Evolutionary conservation across 1,140 invertebrate species (phyloP), one percentile per base, ranked within the genome.

Genomic region (Hydropsyche tenuis): DNA sequence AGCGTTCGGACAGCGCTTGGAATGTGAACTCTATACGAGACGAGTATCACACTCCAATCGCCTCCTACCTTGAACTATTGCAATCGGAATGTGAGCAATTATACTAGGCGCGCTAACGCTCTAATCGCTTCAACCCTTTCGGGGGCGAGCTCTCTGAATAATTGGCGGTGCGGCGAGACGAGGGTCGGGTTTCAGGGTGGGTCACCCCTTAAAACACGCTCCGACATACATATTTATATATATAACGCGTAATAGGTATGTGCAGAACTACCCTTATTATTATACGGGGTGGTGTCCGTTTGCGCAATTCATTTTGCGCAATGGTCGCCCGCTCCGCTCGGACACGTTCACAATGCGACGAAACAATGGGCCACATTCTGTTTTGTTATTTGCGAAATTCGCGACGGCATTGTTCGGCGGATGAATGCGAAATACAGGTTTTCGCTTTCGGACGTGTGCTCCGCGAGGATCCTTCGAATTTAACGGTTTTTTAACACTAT

Each of bases 141-240:
- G 72, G 68, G 48, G 68, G 68, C 48, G 46, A 72, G 72, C 72
- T 76, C 75, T 76, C 73, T 77, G 73, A 77, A 77, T 77, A 77
- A 77, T 77, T 77, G 75, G 75, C 73, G 75, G 73, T 74, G 64
- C 53, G 75, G 62, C 30, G 46, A 56, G 66, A 74, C 27, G 60
- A 53, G 37, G 68, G 68, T 48, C 68, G 48, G 20, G 48, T 70
- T 70, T 16, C 25, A 46, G 72, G 75, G 30, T 11, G 69, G 68
- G 64, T 73, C 73, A 25, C 56, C 56, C 56, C 56, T 25, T 4
- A 12, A 60, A 25, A 60, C 23, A 23, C 23, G n/a, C n/a, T n/a
- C n/a, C n/a, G n/a, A 60, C n/a, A 60, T 25, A 25, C 23, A 60
- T 12, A 60, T 20, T 25, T 56, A 56, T 11, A 56, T 56, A 9